A percentile compares a stretch with the other conserved stretches of the same genome.
Evolutionary conservation across 2,888 invertebrate species (phyloP).

Genomic region (Drosophila monieri): DNA sequence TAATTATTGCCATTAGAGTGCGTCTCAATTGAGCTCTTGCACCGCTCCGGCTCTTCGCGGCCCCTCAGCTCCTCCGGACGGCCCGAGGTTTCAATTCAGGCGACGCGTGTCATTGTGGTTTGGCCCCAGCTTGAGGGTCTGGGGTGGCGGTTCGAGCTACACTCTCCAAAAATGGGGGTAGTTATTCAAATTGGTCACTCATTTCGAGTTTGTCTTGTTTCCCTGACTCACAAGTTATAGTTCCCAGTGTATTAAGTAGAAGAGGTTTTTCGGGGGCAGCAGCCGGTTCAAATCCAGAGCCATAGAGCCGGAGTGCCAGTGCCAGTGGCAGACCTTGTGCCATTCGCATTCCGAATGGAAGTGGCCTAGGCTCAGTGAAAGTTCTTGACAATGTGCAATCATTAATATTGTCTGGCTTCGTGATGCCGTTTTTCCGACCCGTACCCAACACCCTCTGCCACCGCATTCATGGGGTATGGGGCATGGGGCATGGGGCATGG

Average conservation of each 20-base stretch:
- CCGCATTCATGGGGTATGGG: constrained; percentile 7
- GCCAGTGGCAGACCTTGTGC: constrained; percentile 50
- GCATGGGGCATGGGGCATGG: not conserved
- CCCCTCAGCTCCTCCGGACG: constrained; percentile 2
- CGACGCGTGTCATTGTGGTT: constrained; percentile 76
- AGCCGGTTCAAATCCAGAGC: constrained; percentile 21
- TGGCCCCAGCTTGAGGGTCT: constrained; percentile 58
- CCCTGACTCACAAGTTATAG: not conserved
- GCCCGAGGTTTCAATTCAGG: constrained; percentile 52
- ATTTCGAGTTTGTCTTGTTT: too few species aligned
- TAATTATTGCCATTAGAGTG: constrained; percentile 79
- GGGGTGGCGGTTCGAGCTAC: not conserved
- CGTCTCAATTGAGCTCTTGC: constrained; percentile 70
- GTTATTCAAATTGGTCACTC: constrained; percentile 17
- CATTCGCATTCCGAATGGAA: constrained; percentile 68
- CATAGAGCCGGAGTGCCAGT: constrained; percentile 6
- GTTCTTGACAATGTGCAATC: constrained; percentile 77
- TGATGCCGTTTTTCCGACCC: constrained; percentile 40
- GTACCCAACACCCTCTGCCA: constrained; percentile 12
- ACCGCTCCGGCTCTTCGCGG: constrained; percentile 12
- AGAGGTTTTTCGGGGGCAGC: constrained; percentile 1
- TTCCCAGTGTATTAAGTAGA: not conserved
- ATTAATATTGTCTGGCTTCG: constrained; percentile 72
- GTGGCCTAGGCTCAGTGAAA: constrained; percentile 74
- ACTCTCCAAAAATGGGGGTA: not conserved